Evolutionary conservation across 2,113 vertebrate species (phyloP), one percentile per base, ranked within the genome.

Genomic region (Archilochus colubris): DNA sequence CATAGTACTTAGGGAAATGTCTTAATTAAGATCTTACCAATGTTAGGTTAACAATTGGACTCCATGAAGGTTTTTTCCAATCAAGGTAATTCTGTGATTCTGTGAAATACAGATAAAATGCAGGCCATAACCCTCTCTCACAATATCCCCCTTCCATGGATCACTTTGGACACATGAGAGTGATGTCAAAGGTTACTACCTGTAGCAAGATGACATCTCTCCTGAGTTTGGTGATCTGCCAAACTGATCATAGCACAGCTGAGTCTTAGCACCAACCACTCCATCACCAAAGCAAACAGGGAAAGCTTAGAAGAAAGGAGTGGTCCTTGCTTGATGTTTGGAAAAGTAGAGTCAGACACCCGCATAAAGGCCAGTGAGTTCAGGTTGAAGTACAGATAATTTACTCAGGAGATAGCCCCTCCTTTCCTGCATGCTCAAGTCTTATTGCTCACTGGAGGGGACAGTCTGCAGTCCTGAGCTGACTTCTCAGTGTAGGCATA

Each of bases 231-330:
- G 36, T 2, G 1, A 62, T 7, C 0, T 2, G 57, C 9, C 19
- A 53, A 50, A n/a, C 25, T 38, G 46, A 44, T 6, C 2, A 0
- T 2, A 5, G 28, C 1, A 0, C 9, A 40, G 16, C 13, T 48
- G 43, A 63, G 25, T 38, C 46, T 14, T 61, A n/a, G 46, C 31
- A 30, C 17, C 46, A 43, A 22, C 33, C 53, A 23, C 6, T 9
- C 22, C 21, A n/a, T 62, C 64, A 62, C 5, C 28, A 82, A 21
- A 50, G 27, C n/a, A 58, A 13, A 58, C 28, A 85, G 33, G 7
- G 33, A 16, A 23, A 59, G n/a, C 44, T 54, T 81, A 28, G 48
- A 72, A 85, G 53, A 72, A 81, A 85, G 6, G 9, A 51, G 24
- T 27, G 15, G 27, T 67, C 24, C 17, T 54, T 50, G 36, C n/a